phyloP scores from a whole-genome alignment of 2,113 vertebrate genomes.

The Pseudopodoces humilis region DNA sequence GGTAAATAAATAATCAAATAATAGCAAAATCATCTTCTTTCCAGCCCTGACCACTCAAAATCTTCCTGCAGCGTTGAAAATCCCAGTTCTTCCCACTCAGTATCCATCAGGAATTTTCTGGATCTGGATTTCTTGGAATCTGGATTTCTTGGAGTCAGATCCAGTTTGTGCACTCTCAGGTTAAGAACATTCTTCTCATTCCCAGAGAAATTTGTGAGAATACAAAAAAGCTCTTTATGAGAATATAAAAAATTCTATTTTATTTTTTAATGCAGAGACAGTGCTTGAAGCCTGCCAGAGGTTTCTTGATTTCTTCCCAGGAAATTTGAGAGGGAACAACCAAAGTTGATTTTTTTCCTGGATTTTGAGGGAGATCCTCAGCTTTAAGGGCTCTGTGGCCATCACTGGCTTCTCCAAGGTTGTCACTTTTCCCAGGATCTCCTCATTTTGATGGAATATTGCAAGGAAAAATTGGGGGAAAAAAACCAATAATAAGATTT shows the following conservation, averaged over 20 bases:
- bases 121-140: too few relatives aligned
- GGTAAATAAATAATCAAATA: neutral
- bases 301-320: neutral
- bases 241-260: neutral
- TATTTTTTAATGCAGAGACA: neutral
- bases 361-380: neutral
- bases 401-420: neutral
- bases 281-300: neutral
- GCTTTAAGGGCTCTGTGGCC: neutral
- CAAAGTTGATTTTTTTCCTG: neutral
- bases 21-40: neutral
- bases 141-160: too few relatives aligned
- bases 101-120: neutral
- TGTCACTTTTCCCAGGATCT: neutral
- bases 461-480: rapidly evolving
- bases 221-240: neutral
- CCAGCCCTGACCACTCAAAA: neutral
- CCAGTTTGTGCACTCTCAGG: too few relatives aligned
- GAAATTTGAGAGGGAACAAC: neutral
- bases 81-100: neutral
- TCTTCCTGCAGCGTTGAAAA: neutral
- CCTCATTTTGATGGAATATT: neutral
- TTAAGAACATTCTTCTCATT: neutral
- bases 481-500: rapidly evolving
- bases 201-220: neutral